A percentile compares a stretch with the other conserved stretches of the same genome.
These are phyloP conservation scores for Cecidostiba fungosa DNA, from an alignment of 2,888 invertebrate genomes.

Conservation along the genomic window DNA sequence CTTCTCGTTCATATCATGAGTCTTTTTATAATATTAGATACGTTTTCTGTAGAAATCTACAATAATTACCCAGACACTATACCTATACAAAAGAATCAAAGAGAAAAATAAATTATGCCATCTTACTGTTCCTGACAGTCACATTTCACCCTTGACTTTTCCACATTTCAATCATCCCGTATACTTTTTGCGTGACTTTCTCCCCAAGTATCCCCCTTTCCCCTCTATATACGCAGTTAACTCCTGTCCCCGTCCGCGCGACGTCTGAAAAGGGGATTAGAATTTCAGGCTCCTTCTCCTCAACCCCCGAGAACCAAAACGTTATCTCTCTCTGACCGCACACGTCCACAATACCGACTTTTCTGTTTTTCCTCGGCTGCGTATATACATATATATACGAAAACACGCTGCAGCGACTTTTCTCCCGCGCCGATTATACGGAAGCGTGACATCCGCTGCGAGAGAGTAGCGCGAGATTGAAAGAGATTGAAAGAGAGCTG, in stretches of 20 bases:
- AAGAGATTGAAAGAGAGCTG: constrained; percentile 65
- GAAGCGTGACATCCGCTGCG: constrained; percentile 9
- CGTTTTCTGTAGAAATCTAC: too few species aligned
- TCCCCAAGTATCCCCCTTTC: neutral
- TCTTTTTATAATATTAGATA: too few species aligned
- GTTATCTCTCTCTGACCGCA: constrained; percentile 69
- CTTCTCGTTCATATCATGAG: too few species aligned
- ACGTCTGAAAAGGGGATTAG: constrained; percentile 75
- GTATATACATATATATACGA: neutral
- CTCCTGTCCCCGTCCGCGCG: constrained; percentile 60
- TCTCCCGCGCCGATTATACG: constrained; percentile 16
- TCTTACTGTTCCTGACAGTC: neutral
- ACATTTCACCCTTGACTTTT: neutral
- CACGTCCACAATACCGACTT: neutral
- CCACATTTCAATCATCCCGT: neutral
- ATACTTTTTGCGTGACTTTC: neutral
- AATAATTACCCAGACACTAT: too few species aligned
- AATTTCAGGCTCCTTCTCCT: constrained; percentile 71
- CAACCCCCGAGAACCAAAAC: constrained; percentile 67
- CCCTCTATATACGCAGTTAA: neutral
- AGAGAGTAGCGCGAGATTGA: constrained; percentile 60
- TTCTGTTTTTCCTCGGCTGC: constrained; percentile 16
- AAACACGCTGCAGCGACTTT: constrained; percentile 7
- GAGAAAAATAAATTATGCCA: neutral
- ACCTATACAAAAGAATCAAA: too few species aligned